phyloP scores from a whole-genome alignment of 2,797 vertebrate species.

The Phataginus tricuspis region DNA sequence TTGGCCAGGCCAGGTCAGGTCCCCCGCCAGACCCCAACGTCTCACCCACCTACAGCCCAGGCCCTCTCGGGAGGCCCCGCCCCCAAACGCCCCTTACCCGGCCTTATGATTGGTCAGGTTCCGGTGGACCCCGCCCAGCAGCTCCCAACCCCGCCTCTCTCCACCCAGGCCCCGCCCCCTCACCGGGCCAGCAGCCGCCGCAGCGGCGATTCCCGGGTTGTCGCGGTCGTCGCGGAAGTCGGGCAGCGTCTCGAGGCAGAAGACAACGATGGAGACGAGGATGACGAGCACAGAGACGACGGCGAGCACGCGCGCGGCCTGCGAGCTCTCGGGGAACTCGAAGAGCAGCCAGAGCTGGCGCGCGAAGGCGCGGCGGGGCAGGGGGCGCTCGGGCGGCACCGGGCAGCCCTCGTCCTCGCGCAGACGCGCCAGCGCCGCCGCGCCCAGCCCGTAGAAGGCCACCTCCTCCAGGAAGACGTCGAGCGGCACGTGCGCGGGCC shows the following conservation, averaged over 20 bases:
- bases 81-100: neutral
- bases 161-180: conserved; percentile 43
- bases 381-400: conserved; percentile 88
- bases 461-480: conserved; percentile 97
- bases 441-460: conserved; percentile 94
- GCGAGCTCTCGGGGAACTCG: conserved; percentile 95
- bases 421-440: conserved; percentile 91
- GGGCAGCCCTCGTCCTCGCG: conserved; percentile 94
- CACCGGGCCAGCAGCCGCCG: neutral
- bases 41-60: neutral
- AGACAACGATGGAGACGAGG: conserved; percentile 96
- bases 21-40: neutral
- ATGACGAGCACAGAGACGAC: conserved; percentile 97
- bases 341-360: conserved; percentile 94
- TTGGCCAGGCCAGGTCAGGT: neutral
- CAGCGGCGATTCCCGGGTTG: conserved; percentile 69
- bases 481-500: conserved; percentile 93
- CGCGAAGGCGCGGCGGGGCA: conserved; percentile 89
- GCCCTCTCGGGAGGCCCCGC: neutral
- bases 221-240: conserved; percentile 93
- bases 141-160: neutral
- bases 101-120: conserved; percentile 37
- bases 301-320: conserved; percentile 92
- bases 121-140: neutral
- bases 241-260: conserved; percentile 96